Evolutionary conservation across 1,140 invertebrate genomes (phyloP), one percentile per base, ranked within the genome.

Genomic region (Pararge aegeria): DNA sequence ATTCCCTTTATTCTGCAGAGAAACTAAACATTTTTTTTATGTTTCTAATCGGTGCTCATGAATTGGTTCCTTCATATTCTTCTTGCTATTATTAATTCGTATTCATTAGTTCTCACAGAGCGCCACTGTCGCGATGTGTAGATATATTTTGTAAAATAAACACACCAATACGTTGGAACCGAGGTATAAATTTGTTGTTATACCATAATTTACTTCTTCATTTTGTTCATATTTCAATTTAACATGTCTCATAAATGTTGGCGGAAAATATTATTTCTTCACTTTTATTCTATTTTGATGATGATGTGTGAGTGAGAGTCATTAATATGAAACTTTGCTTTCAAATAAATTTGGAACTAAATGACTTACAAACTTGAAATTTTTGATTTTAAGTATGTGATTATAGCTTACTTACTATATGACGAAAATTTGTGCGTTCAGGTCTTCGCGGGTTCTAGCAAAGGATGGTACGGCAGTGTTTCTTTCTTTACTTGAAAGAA

Each of bases 151-250:
- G 37, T 42, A 49, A 42, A 58, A 38, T 51, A 37, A 51, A 51
- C 16, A 40, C 16, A 37, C 38, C 34, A 51, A 58, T 21, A 58
- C 21, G 34, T 34, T 49, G 29, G 40, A 53, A 42, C 46, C 40
- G 55, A 44, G 50, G 19, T 58, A 50, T 51, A 59, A 66, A 62
- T 62, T 55, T 40, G 37, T 52, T 56, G 61, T 66, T 57, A 66
- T 53, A 24, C 46, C 20, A 18, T 55, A 42, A 62, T 62, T 61
- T 34, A 44, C 59, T 52, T 52, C 37, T 24, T 57, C 24, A 34
- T 27, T 42, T 53, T 62, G 52, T 63, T 62, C 63, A 55, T 48
- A 40, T 24, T 53, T 42, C 53, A 65, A 54, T 59, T 52, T 59
- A 42, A 48, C 44, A 20, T 20, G 16, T 12, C 42, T 55, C 40